Evolutionary conservation across 1,140 invertebrate species (phyloP).

Genomic region (Chlorops oryzae): DNA sequence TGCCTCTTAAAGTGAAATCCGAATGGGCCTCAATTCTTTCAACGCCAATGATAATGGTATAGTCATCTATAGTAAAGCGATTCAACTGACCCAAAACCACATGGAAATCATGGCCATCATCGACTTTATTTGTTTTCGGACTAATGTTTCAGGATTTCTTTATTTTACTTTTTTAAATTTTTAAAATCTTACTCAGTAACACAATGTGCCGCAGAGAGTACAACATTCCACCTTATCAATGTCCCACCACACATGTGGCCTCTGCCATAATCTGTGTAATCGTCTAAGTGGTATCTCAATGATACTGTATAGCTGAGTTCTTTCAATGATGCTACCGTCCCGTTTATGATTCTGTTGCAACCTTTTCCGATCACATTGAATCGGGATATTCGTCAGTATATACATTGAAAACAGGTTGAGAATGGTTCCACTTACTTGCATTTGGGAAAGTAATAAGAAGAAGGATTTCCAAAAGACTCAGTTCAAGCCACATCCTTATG

Average conservation of each 20-base stretch:
- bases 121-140: not conserved
- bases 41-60: slow-evolving; percentile 14
- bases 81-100: slow-evolving; percentile 26
- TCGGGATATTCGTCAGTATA: too few relatives aligned
- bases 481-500: too few relatives aligned
- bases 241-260: slow-evolving; percentile 25
- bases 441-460: too few relatives aligned
- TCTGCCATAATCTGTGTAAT: too few relatives aligned
- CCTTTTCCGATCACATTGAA: too few relatives aligned
- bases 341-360: too few relatives aligned
- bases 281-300: too few relatives aligned
- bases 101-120: not conserved
- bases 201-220: slow-evolving; percentile 35
- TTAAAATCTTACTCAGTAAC: slow-evolving; percentile 15
- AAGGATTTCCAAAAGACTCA: too few relatives aligned
- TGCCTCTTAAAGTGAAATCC: slow-evolving; percentile 8
- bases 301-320: too few relatives aligned
- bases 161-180: not conserved
- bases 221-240: slow-evolving; percentile 13
- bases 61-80: not conserved
- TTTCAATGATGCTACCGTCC: too few relatives aligned
- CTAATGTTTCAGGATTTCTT: not conserved
- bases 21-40: slow-evolving; percentile 13
- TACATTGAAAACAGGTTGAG: too few relatives aligned
- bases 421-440: too few relatives aligned